phyloP scores from a whole-genome alignment of 2,797 vertebrate genomes.

The Glossophaga mutica region DNA sequence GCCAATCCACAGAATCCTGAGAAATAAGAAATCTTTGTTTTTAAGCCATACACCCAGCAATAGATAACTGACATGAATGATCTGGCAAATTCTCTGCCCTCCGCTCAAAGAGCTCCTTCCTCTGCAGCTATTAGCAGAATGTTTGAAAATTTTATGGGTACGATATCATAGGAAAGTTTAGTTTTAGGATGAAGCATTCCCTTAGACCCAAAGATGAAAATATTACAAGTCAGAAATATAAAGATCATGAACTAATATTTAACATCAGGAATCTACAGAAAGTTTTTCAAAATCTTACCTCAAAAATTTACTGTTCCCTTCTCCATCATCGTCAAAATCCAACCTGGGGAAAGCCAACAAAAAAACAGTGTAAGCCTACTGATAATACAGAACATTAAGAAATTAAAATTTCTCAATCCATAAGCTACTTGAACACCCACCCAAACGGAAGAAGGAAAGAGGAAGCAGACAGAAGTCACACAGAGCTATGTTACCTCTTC shows the following conservation, averaged over 20 bases:
- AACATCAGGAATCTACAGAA: conserved; percentile 25
- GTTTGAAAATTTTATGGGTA: not conserved
- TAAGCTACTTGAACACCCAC: not conserved
- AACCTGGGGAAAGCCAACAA: conserved; percentile 82
- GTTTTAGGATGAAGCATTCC: conserved; percentile 19
- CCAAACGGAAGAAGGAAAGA: not conserved
- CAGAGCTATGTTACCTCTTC: not conserved
- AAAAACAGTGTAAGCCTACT: conserved; percentile 8
- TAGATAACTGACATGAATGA: not conserved
- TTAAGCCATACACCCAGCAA: not conserved
- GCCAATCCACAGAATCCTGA: not conserved
- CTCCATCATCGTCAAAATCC: conserved; percentile 93
- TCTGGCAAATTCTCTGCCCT: not conserved
- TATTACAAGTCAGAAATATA: conserved; percentile 19
- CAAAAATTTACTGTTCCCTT: conserved; percentile 93
- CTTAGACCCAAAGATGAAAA: not conserved
- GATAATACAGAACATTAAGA: conserved; percentile 1
- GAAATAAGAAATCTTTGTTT: not conserved
- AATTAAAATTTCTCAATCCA: conserved; percentile 24
- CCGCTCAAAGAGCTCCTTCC: not conserved
- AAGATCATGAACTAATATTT: conserved; percentile 15
- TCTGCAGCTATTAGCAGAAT: conserved; percentile 31
- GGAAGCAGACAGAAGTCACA: not conserved
- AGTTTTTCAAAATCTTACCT: conserved; percentile 83
- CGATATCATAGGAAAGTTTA: conserved; percentile 17